These are phyloP conservation scores for Callyntrura guangdongensis DNA, from an alignment of 2,888 invertebrate species.

Conservation along the genomic window DNA sequence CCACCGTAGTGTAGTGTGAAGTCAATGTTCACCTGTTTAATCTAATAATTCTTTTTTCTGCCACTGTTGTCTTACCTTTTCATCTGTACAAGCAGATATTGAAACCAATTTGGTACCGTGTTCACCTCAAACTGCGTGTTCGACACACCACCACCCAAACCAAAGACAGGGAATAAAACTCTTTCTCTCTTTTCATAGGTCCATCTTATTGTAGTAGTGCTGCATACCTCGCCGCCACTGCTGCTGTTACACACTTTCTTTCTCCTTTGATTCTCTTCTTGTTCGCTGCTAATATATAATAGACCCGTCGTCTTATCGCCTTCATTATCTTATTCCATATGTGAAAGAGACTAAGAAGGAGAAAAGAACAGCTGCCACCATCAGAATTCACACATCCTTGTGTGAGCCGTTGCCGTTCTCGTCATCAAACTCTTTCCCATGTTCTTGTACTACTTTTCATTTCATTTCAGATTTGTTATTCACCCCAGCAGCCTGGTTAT, in stretches of 20 bases:
- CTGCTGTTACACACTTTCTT: slow-evolving; percentile 14
- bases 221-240: slow-evolving; percentile 5
- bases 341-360: slow-evolving; percentile 54
- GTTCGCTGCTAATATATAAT: slow-evolving; percentile 3
- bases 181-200: not conserved
- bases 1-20: slow-evolving; percentile 3
- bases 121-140: slow-evolving; percentile 47
- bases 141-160: slow-evolving; percentile 34
- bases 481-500: slow-evolving; percentile 55
- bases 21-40: slow-evolving; percentile 57
- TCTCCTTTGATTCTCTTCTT: not conserved
- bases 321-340: slow-evolving; percentile 77
- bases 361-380: slow-evolving; percentile 73
- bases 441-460: slow-evolving; percentile 50
- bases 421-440: slow-evolving; percentile 56
- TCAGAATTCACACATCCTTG: slow-evolving; percentile 46
- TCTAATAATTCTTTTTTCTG: slow-evolving; percentile 45
- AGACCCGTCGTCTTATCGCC: slow-evolving; percentile 65
- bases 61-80: not conserved
- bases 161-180: not conserved
- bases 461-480: slow-evolving; percentile 65
- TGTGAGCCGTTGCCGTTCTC: slow-evolving; percentile 39
- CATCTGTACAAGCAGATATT: slow-evolving; percentile 4
- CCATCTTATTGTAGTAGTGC: not conserved
- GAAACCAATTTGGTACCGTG: slow-evolving; percentile 51